Conservation (phyloP, 2,888 invertebrate genomes). For the Muscina levida region DNA sequence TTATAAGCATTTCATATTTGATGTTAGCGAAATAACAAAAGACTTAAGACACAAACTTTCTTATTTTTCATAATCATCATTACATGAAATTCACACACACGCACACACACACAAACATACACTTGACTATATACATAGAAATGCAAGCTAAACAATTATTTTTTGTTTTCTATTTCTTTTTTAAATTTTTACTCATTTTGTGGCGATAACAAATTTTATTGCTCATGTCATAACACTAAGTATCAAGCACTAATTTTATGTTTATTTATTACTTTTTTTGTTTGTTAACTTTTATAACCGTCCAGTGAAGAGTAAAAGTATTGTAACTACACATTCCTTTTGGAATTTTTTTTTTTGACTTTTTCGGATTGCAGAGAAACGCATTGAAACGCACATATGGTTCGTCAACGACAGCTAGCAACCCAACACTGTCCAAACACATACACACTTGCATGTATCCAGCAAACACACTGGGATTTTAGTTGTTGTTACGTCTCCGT, state of each 20-base stretch:
- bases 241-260: constrained; percentile 8
- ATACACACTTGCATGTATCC: constrained; percentile 10
- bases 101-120: no score
- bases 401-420: background rate
- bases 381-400: constrained; percentile 16
- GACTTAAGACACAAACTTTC: constrained; percentile 44
- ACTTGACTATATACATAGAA: no score
- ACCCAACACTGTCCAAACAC: background rate
- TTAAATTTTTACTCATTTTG: no score
- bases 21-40: constrained; percentile 41
- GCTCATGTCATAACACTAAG: constrained; percentile 6
- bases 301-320: background rate
- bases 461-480: background rate
- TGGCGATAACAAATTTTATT: background rate
- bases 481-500: background rate
- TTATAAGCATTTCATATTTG: no score
- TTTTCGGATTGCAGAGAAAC: constrained; percentile 1
- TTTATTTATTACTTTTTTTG: background rate
- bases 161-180: no score
- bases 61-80: background rate
- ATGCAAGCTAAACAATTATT: no score
- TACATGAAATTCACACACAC: background rate
- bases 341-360: no score
- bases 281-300: constrained; percentile 1
- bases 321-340: no score